Conservation (phyloP, 2,888 invertebrate genomes). For the Spisula solida region DNA sequence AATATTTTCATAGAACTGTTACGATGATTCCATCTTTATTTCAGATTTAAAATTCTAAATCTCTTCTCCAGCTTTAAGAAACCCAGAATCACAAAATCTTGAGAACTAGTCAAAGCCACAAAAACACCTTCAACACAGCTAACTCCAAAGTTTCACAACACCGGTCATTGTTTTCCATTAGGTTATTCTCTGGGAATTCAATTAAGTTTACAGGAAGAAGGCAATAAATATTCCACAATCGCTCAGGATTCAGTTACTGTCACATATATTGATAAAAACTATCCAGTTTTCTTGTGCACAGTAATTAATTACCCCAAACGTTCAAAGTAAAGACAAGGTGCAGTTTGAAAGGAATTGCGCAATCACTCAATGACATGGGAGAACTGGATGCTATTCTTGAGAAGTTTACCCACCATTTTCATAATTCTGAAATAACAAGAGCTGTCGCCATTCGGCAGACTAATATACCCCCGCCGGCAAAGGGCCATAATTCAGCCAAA, state of each 20-base stretch:
- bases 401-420: neutral
- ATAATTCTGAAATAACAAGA: neutral
- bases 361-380: neutral
- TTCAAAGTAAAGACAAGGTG: slow-evolving; percentile 4
- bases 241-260: slow-evolving; percentile 42
- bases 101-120: neutral
- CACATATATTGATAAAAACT: slow-evolving; percentile 45
- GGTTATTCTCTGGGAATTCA: slow-evolving; percentile 40
- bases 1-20: too few relatives aligned
- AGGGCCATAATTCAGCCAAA: too few relatives aligned
- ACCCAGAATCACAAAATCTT: neutral
- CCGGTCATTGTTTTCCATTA: slow-evolving; percentile 41
- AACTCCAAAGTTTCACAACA: neutral
- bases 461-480: too few relatives aligned
- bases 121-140: neutral
- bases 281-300: slow-evolving; percentile 11
- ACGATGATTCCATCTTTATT: neutral
- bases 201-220: slow-evolving; percentile 41
- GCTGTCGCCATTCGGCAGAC: too few relatives aligned
- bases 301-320: slow-evolving; percentile 30
- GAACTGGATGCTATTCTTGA: neutral
- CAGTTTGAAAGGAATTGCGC: neutral
- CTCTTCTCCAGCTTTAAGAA: neutral
- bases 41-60: neutral
- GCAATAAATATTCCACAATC: slow-evolving; percentile 47